Percentiles rank a stretch among this genome's conserved stretches.
Conservation (phyloP, 2,113 vertebrate species). For the Gobius niger region DNA sequence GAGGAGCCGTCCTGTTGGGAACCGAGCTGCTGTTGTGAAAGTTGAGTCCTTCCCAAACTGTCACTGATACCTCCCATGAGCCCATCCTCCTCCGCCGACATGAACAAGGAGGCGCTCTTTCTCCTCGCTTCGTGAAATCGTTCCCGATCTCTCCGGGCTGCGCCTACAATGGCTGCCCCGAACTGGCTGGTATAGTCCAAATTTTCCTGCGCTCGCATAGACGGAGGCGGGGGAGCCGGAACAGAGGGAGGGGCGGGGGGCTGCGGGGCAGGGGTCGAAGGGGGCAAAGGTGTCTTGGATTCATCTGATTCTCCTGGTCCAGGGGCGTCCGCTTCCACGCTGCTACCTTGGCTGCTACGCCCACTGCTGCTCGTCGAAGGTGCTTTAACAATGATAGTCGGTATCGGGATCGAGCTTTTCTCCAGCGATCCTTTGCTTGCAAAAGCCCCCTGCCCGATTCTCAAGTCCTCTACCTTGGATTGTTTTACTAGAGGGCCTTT, state of each 20-base stretch:
- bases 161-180: slow-evolving; percentile 89
- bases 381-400: slow-evolving; percentile 92
- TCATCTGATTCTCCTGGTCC: slow-evolving; percentile 70
- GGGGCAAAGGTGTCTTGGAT: slow-evolving; percentile 70
- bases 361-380: slow-evolving; percentile 94
- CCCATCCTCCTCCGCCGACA: slow-evolving; percentile 86
- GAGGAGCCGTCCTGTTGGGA: slow-evolving; percentile 66
- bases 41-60: slow-evolving; percentile 61
- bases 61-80: slow-evolving; percentile 53
- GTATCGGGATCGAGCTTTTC: slow-evolving; percentile 91
- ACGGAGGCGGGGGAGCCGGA: slow-evolving; percentile 79
- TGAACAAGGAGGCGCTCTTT: slow-evolving; percentile 87
- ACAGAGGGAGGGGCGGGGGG: slow-evolving; percentile 81
- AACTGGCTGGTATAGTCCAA: slow-evolving; percentile 92
- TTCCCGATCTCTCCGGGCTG: slow-evolving; percentile 86
- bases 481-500: slow-evolving; percentile 90
- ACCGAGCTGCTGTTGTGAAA: slow-evolving; percentile 69
- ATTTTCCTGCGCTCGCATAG: slow-evolving; percentile 76
- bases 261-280: slow-evolving; percentile 82
- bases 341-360: slow-evolving; percentile 92
- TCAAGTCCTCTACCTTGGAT: slow-evolving; percentile 86
- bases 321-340: slow-evolving; percentile 83
- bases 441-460: slow-evolving; percentile 66
- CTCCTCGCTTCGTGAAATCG: slow-evolving; percentile 87
- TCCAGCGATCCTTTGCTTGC: slow-evolving; percentile 75